A percentile compares a stretch with the other conserved stretches of the same genome.
Evolutionary conservation across 2,113 vertebrate species (phyloP).

Genomic region (Saccopteryx bilineata): DNA sequence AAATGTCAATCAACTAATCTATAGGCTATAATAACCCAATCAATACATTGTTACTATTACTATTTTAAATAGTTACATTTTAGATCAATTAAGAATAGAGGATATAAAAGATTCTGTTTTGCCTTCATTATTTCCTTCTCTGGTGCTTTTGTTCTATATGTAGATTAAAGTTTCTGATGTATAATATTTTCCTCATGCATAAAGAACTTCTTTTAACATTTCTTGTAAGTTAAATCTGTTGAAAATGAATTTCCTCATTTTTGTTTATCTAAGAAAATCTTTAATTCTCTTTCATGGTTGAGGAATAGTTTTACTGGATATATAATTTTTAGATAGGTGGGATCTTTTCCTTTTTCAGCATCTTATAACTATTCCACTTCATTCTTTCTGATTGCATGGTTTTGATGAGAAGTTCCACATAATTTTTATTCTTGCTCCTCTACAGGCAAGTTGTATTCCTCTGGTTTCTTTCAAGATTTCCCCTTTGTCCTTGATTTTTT

Average conservation of each 20-base stretch:
- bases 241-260: background rate
- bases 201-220: background rate
- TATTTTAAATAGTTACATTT: background rate
- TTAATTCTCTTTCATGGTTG: background rate
- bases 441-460: background rate
- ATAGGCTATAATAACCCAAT: background rate
- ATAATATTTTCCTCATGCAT: background rate
- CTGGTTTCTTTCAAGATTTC: background rate
- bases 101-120: background rate
- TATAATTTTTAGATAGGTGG: background rate
- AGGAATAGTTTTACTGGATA: background rate
- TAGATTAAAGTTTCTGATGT: background rate
- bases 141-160: background rate
- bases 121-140: background rate
- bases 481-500: background rate
- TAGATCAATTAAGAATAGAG: background rate
- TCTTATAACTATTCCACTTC: background rate
- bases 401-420: background rate
- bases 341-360: background rate
- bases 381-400: background rate
- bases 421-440: background rate
- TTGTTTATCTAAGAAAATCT: background rate
- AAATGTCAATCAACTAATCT: background rate
- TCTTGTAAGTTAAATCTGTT: background rate
- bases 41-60: background rate